Base-by-base conservation (phyloP, 2,888 invertebrate species). In the Papilio demoleus region DNA sequence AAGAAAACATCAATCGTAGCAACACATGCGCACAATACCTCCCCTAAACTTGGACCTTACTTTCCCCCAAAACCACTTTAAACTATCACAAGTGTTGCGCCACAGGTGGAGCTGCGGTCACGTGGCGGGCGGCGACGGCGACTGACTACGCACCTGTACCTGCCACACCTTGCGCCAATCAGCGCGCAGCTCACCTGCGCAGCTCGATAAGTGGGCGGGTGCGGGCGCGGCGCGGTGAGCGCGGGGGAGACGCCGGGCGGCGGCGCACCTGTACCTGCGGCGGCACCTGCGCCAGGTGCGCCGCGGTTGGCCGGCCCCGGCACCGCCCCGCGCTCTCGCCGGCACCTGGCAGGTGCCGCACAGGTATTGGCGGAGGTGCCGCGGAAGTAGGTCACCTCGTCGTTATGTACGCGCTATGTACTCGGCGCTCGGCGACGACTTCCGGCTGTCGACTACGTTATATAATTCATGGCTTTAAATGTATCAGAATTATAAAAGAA, bases 101-200 rank as follows among this genome's bases (percentile, higher is more conserved):
- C 70, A 75, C 76, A 71, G 71, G 75, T 74, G 76, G 71, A 45
- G 24, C 62, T 74, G 69, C 72, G 71, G 71, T 73, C 64, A 61
- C 74, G 36, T 75, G 70, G 74, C 45, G 40, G 58, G 22, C 63
- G 24, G 72, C 74, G 71, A n/a, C 40, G 40, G n/a, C 40, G 40
- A 83, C 83, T 78, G 79, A 73, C 74, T 69, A 65, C 70, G 70
- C 84, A 90, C 88, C 87, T 90, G 71, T 83, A 90, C 89, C 88
- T 88, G 73, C 74, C 76, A 77, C 79, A 87, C 83, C 87, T 85
- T 82, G 76, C 75, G 75, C 83, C 92, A 92, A 92, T 92, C 88
- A 83, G 82, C 89, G 92, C 92, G 92, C 92, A 92, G 80, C 81
- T 78, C 78, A 90, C 91, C 89, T 91, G 92, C 92, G 92, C 92